Base-by-base conservation (phyloP, 2,113 vertebrate genomes). In the Scomber colias region DNA sequence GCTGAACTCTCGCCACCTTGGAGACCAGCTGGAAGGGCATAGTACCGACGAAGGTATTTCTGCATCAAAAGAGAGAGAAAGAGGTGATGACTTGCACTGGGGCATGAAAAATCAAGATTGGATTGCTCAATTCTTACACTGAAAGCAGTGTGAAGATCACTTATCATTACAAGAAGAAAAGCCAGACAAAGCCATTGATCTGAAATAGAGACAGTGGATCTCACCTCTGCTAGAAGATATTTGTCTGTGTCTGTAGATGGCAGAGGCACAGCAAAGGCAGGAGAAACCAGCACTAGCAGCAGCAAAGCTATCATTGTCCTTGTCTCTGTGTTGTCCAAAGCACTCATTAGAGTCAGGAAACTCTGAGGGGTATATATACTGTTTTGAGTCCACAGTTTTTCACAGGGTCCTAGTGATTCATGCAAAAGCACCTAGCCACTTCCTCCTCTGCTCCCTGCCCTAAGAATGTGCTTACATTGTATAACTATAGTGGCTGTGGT, bases 341-440 rank as follows among this genome's bases (percentile, higher is more conserved):
- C 65, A 74, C 12, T 87, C 63, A 75, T 24, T 80, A 86, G 66
- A 10, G 3, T 76, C 19, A 13, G 69, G 14, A 21, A 15, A 17
- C 78, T 45, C 35, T 53, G 57, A 51, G 3, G 54, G 21, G 82
- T 91, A 92, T 93, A 91, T 95, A 95, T 93, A 87, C 45, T 53
- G 53, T 59, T 45, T 71, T 69, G n/a, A 10, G 15, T 19, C 46
- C 35, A 24, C 3, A 53, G 62, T 68, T 81, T 78, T 63, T 64
- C 15, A 71, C 72, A 61, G 60, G 69, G 8, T 62, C 67, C 11
- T 17, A 24, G 78, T 95, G 93, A 94, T 83, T 95, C 93, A 95
- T 88, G 81, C 82, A 87, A 94, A 95, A 95, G 82, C 75, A 92
- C 92, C 90, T 82, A 70, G 59, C 90, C 91, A 94, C 91, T 93